Evolutionary conservation across 2,113 vertebrate genomes (phyloP).

Genomic region (Scatophagus argus): DNA sequence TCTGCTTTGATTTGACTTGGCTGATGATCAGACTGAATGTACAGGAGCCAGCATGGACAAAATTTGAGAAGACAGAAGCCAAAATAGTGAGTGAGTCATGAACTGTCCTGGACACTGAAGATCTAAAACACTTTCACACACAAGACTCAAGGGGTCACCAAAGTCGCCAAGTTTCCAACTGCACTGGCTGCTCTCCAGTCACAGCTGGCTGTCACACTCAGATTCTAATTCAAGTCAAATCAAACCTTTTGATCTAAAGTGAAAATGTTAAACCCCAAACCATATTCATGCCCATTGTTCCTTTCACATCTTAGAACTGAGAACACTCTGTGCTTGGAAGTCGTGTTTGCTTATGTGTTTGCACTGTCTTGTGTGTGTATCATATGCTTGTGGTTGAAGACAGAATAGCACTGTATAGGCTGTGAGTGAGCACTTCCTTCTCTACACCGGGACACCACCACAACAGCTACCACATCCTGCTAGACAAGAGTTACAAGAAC

Average conservation of each 20-base stretch:
- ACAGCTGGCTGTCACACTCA: no score
- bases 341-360: not conserved
- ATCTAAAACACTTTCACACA: not conserved
- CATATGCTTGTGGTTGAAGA: not conserved
- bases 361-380: not conserved
- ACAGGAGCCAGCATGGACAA: not conserved
- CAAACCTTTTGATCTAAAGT: not conserved
- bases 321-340: not conserved
- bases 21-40: not conserved
- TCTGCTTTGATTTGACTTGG: slow-evolving; percentile 9
- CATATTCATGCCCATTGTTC: not conserved
- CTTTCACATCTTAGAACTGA: not conserved
- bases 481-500: slow-evolving; percentile 26
- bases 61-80: not conserved
- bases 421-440: slow-evolving; percentile 39
- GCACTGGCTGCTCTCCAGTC: not conserved
- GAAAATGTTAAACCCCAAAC: not conserved
- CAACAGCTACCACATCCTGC: slow-evolving; percentile 62
- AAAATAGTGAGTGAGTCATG: not conserved
- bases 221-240: no score
- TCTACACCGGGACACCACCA: not conserved
- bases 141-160: slow-evolving; percentile 2
- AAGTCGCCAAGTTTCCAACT: not conserved
- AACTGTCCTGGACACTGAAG: not conserved
- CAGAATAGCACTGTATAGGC: not conserved